These are phyloP conservation scores for Archivesica marissinica DNA, from an alignment of 1,140 invertebrate genomes.

Conservation along the genomic window DNA sequence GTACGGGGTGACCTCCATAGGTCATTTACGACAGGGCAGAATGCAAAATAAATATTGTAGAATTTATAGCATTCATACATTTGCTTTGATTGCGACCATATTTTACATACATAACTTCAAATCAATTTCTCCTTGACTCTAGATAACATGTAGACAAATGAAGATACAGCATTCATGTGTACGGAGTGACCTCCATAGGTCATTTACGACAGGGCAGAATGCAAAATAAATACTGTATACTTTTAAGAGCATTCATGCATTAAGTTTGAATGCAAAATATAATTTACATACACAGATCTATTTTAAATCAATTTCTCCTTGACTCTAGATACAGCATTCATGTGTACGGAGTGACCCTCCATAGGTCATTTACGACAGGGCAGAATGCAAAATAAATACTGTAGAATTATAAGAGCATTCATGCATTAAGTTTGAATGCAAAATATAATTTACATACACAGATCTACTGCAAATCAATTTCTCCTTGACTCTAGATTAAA, in stretches of 20 bases:
- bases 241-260: neutral
- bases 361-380: conserved; percentile 17
- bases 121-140: too few relatives aligned
- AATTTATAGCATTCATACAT: neutral
- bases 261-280: too few relatives aligned
- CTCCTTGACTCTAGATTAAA: too few relatives aligned
- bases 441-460: neutral
- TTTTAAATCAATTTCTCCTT: too few relatives aligned
- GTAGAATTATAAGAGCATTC: conserved; percentile 17
- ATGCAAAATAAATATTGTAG: conserved; percentile 28
- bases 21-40: conserved; percentile 46
- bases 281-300: too few relatives aligned
- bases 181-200: too few relatives aligned
- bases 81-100: neutral
- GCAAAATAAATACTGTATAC: neutral
- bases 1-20: conserved; percentile 25
- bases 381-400: conserved; percentile 40
- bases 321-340: conserved; percentile 39
- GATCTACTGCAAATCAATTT: too few relatives aligned
- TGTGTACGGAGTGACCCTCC: conserved; percentile 13
- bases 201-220: too few relatives aligned
- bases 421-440: conserved; percentile 4
- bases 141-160: too few relatives aligned
- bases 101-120: neutral
- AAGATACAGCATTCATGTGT: too few relatives aligned